A percentile compares a stretch with the other conserved stretches of the same genome.
phyloP scores from a whole-genome alignment of 2,888 invertebrate species.

The Cryptocephalus primarius region DNA sequence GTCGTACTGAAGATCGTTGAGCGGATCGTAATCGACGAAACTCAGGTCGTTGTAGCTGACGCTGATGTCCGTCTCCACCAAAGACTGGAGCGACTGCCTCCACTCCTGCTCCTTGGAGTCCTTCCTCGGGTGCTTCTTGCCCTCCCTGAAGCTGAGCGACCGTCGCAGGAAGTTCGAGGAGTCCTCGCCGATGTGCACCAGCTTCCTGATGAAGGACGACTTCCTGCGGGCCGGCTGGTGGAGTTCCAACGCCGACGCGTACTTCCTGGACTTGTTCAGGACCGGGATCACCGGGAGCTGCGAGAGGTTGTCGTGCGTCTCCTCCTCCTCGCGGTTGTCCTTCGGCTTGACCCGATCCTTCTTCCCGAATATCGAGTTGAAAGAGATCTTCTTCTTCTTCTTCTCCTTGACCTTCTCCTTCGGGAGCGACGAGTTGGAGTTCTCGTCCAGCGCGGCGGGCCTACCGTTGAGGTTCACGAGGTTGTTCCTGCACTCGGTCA shows the following conservation, averaged over 20 bases:
- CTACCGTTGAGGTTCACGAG: too few relatives aligned
- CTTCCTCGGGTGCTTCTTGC: constrained; percentile 24
- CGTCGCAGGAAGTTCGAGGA: constrained; percentile 28
- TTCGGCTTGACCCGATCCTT: constrained; percentile 18
- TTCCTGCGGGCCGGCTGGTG: constrained; percentile 20
- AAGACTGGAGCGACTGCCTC: constrained; percentile 42
- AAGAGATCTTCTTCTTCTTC: constrained; percentile 24
- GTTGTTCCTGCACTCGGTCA: too few relatives aligned
- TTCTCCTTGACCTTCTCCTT: constrained; percentile 14
- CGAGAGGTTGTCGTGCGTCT: constrained; percentile 22
- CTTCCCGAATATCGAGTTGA: constrained; percentile 22
- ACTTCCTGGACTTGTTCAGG: constrained; percentile 20
- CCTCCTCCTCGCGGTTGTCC: constrained; percentile 22
- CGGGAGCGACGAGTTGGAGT: too few relatives aligned
- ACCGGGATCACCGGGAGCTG: constrained; percentile 17
- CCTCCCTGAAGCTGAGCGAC: constrained; percentile 32
- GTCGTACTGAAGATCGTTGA: constrained; percentile 35
- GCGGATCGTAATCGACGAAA: constrained; percentile 45
- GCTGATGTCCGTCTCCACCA: constrained; percentile 44
- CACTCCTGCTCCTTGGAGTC: constrained; percentile 36
- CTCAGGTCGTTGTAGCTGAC: constrained; percentile 47
- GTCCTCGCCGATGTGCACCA: constrained; percentile 26
- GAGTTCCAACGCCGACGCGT: constrained; percentile 24
- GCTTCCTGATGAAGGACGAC: constrained; percentile 30
- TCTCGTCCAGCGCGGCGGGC: too few relatives aligned